Evolutionary conservation across 1,140 invertebrate genomes (phyloP).

Genomic region (Pseudobourletiella spinata): DNA sequence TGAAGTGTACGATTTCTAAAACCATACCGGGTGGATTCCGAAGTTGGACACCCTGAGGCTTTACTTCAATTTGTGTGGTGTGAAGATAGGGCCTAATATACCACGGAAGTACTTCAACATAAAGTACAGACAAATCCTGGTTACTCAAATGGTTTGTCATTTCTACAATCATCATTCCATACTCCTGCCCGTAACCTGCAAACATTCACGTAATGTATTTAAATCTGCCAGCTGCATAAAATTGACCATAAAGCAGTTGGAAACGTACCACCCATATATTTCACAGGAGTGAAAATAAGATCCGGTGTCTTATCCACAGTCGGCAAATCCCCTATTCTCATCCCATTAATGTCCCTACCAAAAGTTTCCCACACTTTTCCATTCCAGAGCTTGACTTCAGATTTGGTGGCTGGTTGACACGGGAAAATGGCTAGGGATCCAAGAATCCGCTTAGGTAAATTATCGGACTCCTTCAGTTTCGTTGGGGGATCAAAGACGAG

Average conservation of each 20-base stretch:
- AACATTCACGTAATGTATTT: background rate
- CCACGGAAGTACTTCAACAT: conserved; percentile 67
- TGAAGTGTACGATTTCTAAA: background rate
- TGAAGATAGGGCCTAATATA: conserved; percentile 87
- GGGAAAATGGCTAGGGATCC: conserved; percentile 30
- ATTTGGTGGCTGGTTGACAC: conserved; percentile 25
- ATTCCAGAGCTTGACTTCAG: conserved; percentile 26
- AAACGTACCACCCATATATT: conserved; percentile 31
- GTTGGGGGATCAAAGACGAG: conserved; percentile 25
- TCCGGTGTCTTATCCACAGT: conserved; percentile 1
- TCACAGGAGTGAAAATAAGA: conserved; percentile 31
- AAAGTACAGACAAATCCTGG: conserved; percentile 40
- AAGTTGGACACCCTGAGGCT: background rate
- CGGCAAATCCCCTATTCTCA: conserved; percentile 22
- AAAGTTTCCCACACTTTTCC: conserved; percentile 18
- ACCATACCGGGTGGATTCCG: background rate
- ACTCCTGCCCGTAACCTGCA: conserved; percentile 62
- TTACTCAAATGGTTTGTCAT: conserved; percentile 43
- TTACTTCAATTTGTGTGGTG: conserved; percentile 53
- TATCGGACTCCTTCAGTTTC: conserved; percentile 14
- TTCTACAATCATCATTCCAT: conserved; percentile 63
- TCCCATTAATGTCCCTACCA: conserved; percentile 19
- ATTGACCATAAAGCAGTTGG: background rate
- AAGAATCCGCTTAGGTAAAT: conserved; percentile 22
- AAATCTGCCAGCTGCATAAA: background rate